Evolutionary conservation across 23 tunicate species (phyloP).

Genomic region (Trididemnum miniatum): DNA sequence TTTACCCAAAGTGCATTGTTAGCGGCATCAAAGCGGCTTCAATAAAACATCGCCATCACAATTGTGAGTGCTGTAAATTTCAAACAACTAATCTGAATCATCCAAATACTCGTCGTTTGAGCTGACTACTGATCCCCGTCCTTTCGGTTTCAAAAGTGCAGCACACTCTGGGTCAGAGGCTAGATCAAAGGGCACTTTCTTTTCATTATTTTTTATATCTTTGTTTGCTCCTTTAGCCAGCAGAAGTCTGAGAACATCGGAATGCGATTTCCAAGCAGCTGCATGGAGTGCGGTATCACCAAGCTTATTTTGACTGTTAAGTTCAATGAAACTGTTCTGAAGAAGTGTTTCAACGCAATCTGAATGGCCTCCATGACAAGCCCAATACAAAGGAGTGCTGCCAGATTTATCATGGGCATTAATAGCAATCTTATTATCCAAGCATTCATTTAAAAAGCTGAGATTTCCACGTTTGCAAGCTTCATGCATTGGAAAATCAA

Average conservation of each 20-base stretch:
- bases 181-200: slow-evolving; percentile 61
- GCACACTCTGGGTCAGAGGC: slow-evolving; percentile 69
- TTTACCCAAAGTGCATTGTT: no score
- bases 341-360: slow-evolving; percentile 63
- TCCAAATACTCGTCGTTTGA: slow-evolving; percentile 76
- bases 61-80: no score
- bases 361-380: slow-evolving; percentile 90
- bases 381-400: slow-evolving; percentile 92
- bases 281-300: slow-evolving; percentile 92
- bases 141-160: slow-evolving; percentile 71
- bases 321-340: slow-evolving; percentile 49
- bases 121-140: slow-evolving; percentile 34
- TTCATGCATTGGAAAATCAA: slow-evolving; percentile 97
- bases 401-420: slow-evolving; percentile 84
- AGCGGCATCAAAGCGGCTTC: no score
- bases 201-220: slow-evolving; percentile 64
- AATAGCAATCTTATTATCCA: slow-evolving; percentile 71
- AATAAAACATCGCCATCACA: no score
- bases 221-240: slow-evolving; percentile 63
- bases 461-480: slow-evolving; percentile 95
- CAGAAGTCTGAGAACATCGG: slow-evolving; percentile 56
- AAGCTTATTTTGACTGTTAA: slow-evolving; percentile 74
- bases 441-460: slow-evolving; percentile 66
- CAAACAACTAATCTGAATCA: slow-evolving; percentile 75
- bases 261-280: slow-evolving; percentile 85